Conservation (phyloP, 2,797 vertebrate genomes). For the Mareca penelope region DNA sequence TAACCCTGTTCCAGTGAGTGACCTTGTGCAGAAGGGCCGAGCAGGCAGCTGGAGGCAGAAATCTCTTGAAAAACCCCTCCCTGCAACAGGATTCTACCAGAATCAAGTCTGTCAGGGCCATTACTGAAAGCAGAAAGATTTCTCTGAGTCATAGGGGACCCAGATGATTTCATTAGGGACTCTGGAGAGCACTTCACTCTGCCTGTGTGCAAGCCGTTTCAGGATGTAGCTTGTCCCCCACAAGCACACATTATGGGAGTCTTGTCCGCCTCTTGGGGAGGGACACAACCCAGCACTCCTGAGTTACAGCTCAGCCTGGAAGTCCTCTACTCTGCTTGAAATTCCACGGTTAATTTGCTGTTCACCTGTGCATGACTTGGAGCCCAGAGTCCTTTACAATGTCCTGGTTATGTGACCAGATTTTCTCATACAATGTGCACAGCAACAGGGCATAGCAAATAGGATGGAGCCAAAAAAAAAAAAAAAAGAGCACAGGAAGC, state of each 20-base stretch:
- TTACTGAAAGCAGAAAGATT: slow-evolving; percentile 13
- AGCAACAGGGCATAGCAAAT: background rate
- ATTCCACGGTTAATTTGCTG: background rate
- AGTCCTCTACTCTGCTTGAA: background rate
- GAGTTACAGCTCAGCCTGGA: background rate
- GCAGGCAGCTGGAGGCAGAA: background rate
- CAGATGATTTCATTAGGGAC: background rate
- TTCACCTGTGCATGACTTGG: background rate
- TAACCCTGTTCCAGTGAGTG: background rate
- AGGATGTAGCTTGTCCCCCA: background rate
- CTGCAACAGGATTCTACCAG: background rate
- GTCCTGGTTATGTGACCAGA: background rate
- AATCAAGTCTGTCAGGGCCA: background rate
- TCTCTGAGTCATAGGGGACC: slow-evolving; percentile 19
- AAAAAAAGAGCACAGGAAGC: background rate
- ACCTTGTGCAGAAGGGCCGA: background rate
- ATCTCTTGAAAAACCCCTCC: background rate
- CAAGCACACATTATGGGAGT: background rate
- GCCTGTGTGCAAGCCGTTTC: background rate
- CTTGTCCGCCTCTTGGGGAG: background rate
- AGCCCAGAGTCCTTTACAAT: background rate
- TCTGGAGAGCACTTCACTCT: background rate
- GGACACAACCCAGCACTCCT: background rate
- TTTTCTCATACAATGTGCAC: background rate
- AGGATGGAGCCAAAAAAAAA: background rate